These are phyloP conservation scores for Spodoptera exigua DNA, from an alignment of 2,888 invertebrate genomes.

Conservation along the genomic window DNA sequence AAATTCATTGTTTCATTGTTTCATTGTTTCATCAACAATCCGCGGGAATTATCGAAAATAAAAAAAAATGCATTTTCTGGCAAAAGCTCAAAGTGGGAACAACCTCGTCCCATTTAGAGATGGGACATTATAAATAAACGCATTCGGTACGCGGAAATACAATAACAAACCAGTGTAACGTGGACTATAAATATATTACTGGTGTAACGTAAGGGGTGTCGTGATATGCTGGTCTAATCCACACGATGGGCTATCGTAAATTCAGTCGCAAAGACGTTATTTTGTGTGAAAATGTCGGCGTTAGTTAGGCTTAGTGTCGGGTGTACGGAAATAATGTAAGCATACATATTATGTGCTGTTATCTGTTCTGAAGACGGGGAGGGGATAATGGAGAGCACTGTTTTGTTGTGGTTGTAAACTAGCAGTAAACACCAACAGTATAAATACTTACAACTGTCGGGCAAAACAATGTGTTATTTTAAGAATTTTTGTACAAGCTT, in stretches of 20 bases:
- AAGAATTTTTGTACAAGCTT: too few species aligned
- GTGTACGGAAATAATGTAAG: slow-evolving; percentile 28
- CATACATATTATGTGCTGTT: slow-evolving; percentile 22
- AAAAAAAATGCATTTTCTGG: slow-evolving; percentile 60
- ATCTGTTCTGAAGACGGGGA: slow-evolving; percentile 8
- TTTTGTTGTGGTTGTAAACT: background rate
- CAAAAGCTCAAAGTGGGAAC: slow-evolving; percentile 55
- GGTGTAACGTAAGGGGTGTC: background rate
- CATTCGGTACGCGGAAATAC: slow-evolving; percentile 57
- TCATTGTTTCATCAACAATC: too few species aligned
- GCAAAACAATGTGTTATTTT: too few species aligned
- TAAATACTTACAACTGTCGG: too few species aligned
- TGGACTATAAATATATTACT: background rate
- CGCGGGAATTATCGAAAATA: slow-evolving; percentile 36
- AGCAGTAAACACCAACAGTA: background rate
- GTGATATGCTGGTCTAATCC: slow-evolving; percentile 37
- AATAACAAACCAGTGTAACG: slow-evolving; percentile 27
- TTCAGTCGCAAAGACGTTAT: slow-evolving; percentile 52
- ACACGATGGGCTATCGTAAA: slow-evolving; percentile 49
- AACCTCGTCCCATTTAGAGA: slow-evolving; percentile 59
- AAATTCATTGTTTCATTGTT: too few species aligned
- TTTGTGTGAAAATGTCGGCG: slow-evolving; percentile 53
- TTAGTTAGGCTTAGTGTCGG: slow-evolving; percentile 44
- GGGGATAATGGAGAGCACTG: background rate
- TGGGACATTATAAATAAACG: slow-evolving; percentile 58